Evolutionary conservation across 2,888 invertebrate species (phyloP), one percentile per base, ranked within the genome.

Genomic region (Caenorhabditis japonica): DNA sequence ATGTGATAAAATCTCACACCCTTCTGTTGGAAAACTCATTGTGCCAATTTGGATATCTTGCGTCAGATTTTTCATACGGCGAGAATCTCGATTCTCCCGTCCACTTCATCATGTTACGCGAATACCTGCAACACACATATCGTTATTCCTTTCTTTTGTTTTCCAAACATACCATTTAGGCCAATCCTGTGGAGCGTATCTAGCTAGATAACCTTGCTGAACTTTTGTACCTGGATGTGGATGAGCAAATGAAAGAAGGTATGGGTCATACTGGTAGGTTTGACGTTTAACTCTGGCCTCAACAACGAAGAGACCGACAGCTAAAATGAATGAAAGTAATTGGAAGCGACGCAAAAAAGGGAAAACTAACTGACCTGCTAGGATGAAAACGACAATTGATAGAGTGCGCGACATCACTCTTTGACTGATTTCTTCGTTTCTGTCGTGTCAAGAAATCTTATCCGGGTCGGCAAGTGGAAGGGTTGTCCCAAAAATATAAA

Each of bases 141-240:
- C 21, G 23, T 51, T 19, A 5, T 46, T 25, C 17, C 38, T 44
- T 17, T 8, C 39, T 39, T n/a, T 13, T 36, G 17, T 27, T n/a
- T 3, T 19, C 47, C 27, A n/a, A n/a, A n/a, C n/a, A n/a, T n/a
- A 81, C 81, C 81, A 81, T 58, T 69, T 75, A 36, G 81, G 81
- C 78, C 78, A 81, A 15, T 81, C 81, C 39, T 81, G 81, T 39
- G 81, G 81, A 3, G 79, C 81, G 66, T 81, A 81, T 74, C 81
- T 55, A 0, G 73, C 76, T 8, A 79, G 52, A 58, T 77, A 79
- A 44, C 79, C 79, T 33, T 79, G 79, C 17, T 53, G 44, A 0
- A 79, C 76, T 44, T 75, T 76, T 3, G 79, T 79, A 46, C 75
- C 79, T 19, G 75, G 70, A 33, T 76, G 75, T 43, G 79, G 79